Evolutionary conservation across 2,888 invertebrate species (phyloP).

Genomic region (Adela reaumurella): DNA sequence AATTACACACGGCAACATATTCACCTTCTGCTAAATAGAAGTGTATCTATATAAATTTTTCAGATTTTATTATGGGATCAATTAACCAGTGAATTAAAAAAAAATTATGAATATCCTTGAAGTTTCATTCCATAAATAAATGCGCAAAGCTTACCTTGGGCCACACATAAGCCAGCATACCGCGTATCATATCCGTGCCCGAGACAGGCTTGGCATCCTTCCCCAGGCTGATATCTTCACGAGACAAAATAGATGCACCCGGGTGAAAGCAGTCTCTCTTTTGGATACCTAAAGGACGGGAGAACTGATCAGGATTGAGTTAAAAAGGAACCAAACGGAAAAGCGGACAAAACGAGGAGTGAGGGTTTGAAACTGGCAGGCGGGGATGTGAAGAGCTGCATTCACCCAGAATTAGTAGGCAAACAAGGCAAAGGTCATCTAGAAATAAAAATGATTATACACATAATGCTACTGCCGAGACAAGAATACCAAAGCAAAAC

Average conservation of each 20-base stretch:
- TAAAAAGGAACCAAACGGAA: too few relatives aligned
- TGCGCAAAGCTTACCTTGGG: constrained; percentile 77
- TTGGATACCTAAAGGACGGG: constrained; percentile 48
- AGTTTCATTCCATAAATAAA: too few relatives aligned
- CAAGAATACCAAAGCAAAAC: too few relatives aligned
- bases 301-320: too few relatives aligned
- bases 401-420: constrained; percentile 47
- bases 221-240: constrained; percentile 61
- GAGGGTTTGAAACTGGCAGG: not conserved
- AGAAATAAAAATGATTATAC: constrained; percentile 4
- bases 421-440: constrained; percentile 10
- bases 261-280: constrained; percentile 89
- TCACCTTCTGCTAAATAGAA: too few relatives aligned
- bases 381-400: constrained; percentile 29
- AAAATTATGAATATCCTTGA: too few relatives aligned
- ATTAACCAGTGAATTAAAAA: too few relatives aligned
- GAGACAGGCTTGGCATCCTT: constrained; percentile 60
- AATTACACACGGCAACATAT: too few relatives aligned
- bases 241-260: constrained; percentile 67
- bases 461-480: too few relatives aligned
- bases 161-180: constrained; percentile 93
- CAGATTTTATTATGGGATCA: too few relatives aligned
- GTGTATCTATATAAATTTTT: too few relatives aligned
- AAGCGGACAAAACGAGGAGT: not conserved
- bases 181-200: constrained; percentile 74